Conservation (phyloP, 2,113 vertebrate species). For the Phalacrocorax pelagicus region DNA sequence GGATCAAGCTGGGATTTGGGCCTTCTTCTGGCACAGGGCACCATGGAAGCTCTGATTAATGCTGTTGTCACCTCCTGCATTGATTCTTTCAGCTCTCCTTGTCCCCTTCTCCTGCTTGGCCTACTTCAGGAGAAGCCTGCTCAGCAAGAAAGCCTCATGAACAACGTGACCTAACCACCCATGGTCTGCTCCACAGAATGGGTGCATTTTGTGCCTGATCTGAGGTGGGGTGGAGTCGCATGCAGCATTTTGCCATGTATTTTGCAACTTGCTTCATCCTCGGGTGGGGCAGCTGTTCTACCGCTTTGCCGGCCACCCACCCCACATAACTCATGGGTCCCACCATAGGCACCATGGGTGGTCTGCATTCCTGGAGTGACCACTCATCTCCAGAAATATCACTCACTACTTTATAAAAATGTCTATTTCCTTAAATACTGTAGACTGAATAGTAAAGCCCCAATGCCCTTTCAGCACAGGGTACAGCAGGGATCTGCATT, state of each 20-base stretch:
- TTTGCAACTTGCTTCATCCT: neutral
- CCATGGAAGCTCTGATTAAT: neutral
- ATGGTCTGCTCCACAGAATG: neutral
- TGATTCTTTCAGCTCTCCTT: neutral
- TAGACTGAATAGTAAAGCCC: neutral
- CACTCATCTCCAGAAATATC: neutral
- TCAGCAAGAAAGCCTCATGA: neutral
- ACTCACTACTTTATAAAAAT: neutral
- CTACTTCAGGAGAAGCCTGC: neutral
- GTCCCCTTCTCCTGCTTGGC: neutral
- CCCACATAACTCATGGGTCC: neutral
- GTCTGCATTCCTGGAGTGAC: neutral
- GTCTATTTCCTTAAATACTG: neutral
- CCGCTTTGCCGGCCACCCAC: neutral
- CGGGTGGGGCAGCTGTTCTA: fast-evolving
- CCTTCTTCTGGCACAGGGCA: neutral
- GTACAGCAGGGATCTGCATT: too few species aligned
- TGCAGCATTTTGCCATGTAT: neutral
- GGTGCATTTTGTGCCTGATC: neutral
- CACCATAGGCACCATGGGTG: fast-evolving
- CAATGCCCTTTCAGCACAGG: neutral
- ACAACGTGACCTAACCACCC: neutral
- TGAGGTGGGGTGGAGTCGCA: fast-evolving
- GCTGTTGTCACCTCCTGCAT: neutral
- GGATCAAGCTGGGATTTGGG: neutral